Evolutionary conservation across 2,797 vertebrate genomes (phyloP).

Genomic region (Lycodopsis pacificus): DNA sequence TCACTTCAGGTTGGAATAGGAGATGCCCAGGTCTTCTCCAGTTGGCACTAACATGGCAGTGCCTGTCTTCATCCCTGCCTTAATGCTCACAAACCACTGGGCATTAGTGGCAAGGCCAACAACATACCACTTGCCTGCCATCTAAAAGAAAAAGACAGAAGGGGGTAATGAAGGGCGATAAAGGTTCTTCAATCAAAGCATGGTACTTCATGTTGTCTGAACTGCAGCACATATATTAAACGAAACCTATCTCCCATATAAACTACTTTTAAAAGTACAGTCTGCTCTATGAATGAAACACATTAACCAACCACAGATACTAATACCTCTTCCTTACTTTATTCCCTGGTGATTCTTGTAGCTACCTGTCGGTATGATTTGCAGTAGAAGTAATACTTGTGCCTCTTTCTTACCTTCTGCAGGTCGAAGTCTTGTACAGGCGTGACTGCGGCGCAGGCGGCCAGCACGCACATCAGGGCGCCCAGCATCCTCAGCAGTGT

Average conservation of each 20-base stretch:
- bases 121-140: slow-evolving; percentile 90
- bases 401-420: slow-evolving; percentile 83
- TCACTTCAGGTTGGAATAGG: slow-evolving; percentile 84
- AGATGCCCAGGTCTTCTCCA: slow-evolving; percentile 85
- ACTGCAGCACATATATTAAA: neutral
- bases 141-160: slow-evolving; percentile 69
- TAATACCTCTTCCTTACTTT: neutral
- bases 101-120: slow-evolving; percentile 89
- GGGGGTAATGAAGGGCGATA: neutral
- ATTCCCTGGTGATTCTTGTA: neutral
- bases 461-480: slow-evolving; percentile 80
- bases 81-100: slow-evolving; percentile 88
- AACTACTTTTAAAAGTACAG: neutral
- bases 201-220: neutral
- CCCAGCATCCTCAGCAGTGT: slow-evolving; percentile 74
- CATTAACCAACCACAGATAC: neutral
- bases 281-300: neutral
- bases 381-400: neutral
- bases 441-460: slow-evolving; percentile 50
- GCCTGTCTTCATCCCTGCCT: slow-evolving; percentile 85
- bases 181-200: neutral
- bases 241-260: neutral
- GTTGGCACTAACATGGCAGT: slow-evolving; percentile 67
- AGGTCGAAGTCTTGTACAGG: slow-evolving; percentile 87
- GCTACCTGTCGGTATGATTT: neutral